Conservation (phyloP, 2,797 vertebrate species). For the Centropyge bicolor region DNA sequence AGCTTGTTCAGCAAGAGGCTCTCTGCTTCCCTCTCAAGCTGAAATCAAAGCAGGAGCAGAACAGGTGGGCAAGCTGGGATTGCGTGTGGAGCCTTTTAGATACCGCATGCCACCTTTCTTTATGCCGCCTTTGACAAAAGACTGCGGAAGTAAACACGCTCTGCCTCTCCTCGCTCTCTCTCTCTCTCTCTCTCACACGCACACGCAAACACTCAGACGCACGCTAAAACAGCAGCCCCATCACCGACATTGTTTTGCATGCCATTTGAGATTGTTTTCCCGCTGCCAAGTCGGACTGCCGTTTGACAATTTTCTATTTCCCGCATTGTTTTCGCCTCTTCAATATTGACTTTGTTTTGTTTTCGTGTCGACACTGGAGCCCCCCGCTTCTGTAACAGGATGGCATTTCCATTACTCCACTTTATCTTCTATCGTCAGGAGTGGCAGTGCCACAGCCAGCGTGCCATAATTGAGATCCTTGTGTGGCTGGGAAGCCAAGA, state of each 20-base stretch:
- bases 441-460: slow-evolving; percentile 32
- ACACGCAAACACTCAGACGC: not conserved
- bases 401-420: slow-evolving; percentile 76
- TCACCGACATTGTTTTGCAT: slow-evolving; percentile 62
- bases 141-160: slow-evolving; percentile 36
- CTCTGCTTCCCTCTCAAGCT: slow-evolving; percentile 62
- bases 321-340: slow-evolving; percentile 65
- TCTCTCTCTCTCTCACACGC: not conserved
- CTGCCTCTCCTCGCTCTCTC: not conserved
- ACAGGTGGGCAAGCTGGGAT: slow-evolving; percentile 67
- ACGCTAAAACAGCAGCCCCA: slow-evolving; percentile 37
- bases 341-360: slow-evolving; percentile 74
- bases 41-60: slow-evolving; percentile 71
- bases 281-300: slow-evolving; percentile 54
- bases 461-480: slow-evolving; percentile 68
- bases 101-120: slow-evolving; percentile 65
- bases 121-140: slow-evolving; percentile 59
- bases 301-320: slow-evolving; percentile 77
- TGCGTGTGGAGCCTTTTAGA: slow-evolving; percentile 72
- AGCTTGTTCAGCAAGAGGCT: slow-evolving; percentile 56
- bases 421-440: slow-evolving; percentile 79
- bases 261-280: slow-evolving; percentile 65
- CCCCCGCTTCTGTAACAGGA: slow-evolving; percentile 61
- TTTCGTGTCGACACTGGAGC: slow-evolving; percentile 51
- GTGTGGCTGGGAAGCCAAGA: slow-evolving; percentile 55